Evolutionary conservation across 2,113 vertebrate species (phyloP).

Genomic region (Donacobius atricapilla): DNA sequence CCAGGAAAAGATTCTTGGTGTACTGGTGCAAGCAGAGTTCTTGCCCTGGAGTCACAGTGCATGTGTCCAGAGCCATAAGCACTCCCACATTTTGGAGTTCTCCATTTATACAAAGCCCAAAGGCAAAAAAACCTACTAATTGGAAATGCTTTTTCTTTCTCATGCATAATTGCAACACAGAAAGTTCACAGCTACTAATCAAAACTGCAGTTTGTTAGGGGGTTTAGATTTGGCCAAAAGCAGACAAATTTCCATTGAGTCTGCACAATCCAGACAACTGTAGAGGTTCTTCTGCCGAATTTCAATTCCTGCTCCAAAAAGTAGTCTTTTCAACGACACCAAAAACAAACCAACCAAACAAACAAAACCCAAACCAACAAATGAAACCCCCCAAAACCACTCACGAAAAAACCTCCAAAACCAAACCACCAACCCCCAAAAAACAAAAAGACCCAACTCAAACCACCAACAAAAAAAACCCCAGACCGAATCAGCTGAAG

Average conservation of each 20-base stretch:
- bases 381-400: background rate
- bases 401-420: background rate
- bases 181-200: background rate
- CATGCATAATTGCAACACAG: background rate
- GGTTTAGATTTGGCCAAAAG: background rate
- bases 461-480: background rate
- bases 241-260: background rate
- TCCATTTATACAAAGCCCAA: background rate
- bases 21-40: background rate
- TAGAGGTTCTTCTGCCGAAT: background rate
- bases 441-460: background rate
- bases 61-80: background rate
- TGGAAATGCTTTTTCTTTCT: background rate
- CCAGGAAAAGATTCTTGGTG: background rate
- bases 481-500: background rate
- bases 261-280: background rate
- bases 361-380: too few species aligned
- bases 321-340: background rate
- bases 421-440: background rate
- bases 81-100: background rate
- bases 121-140: background rate
- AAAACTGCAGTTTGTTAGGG: background rate
- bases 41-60: background rate
- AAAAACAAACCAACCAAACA: background rate
- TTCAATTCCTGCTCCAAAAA: background rate